Evolutionary conservation across 2,797 vertebrate genomes (phyloP).

Genomic region (Picus viridis): DNA sequence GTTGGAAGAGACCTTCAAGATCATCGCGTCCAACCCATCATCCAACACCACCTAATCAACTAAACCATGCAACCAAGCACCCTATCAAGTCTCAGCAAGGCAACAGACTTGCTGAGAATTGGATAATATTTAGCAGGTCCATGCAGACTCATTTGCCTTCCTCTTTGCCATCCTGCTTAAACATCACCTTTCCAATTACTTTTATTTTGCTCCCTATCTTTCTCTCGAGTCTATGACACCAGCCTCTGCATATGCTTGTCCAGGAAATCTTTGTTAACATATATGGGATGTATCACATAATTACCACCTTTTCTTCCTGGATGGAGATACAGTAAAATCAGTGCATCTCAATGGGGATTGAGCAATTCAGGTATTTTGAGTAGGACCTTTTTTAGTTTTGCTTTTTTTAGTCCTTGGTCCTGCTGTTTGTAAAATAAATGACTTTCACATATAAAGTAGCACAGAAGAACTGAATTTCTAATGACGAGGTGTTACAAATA

Average conservation of each 20-base stretch:
- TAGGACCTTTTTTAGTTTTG: neutral
- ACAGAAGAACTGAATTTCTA: conserved; percentile 1
- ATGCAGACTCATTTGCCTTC: neutral
- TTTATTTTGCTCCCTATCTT: neutral
- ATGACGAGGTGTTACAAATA: conserved; percentile 6
- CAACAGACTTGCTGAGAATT: neutral
- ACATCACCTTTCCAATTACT: neutral
- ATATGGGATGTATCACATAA: neutral
- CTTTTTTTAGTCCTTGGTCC: neutral
- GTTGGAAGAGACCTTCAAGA: too few species aligned
- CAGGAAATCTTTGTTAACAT: neutral
- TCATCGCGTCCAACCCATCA: too few species aligned
- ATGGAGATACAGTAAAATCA: conserved; percentile 9
- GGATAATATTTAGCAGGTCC: neutral
- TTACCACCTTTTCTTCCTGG: conserved; percentile 10
- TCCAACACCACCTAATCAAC: too few species aligned
- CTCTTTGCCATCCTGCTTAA: neutral
- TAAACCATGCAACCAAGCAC: too few species aligned
- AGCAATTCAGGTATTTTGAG: conserved; percentile 3
- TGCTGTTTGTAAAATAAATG: neutral
- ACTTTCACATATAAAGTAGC: neutral
- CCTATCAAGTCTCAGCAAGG: neutral
- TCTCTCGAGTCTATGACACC: neutral
- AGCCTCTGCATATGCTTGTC: neutral
- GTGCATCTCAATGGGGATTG: neutral